Base-by-base conservation (phyloP, 2,113 vertebrate species). In the Todiramphus saurophagus region DNA sequence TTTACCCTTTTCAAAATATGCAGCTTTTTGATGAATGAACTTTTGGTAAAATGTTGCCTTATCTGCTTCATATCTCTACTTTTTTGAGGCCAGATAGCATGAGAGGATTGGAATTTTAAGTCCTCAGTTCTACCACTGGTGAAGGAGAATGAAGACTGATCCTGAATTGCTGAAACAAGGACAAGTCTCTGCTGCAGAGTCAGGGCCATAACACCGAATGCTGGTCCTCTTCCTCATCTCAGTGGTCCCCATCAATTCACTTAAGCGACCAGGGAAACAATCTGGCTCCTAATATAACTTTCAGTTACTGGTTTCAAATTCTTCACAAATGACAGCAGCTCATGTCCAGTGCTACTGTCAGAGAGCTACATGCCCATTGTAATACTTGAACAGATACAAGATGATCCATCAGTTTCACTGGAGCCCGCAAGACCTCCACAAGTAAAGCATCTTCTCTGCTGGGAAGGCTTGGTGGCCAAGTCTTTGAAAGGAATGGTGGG, bases 1-100 rank as follows among this genome's bases (percentile, higher is more conserved):
- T 99, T 99, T 99, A 99, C 99, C 99, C 99, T 99, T 99, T 99
- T 99, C 99, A 99, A 99, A 99, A 99, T 99, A 99, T 99, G 99
- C 98, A 98, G 98, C 98, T 97, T 98, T 99, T 99, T 99, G 99
- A 99, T 99, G 98, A 99, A 99, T 99, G 99, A 99, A 99, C 99
- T 99, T 99, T 99, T 97, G 93, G 98, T 98, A 99, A 99, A 99
- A 99, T 98, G 98, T 98, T 99, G 98, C 98, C 99, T 98, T 98
- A 98, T 98, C 97, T 98, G 98, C 98, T 98, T 98, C 97, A 94
- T 98, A 98, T 98, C 98, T 98, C 98, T 98, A 98, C 97, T 98
- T 99, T 95, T 98, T 98, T 98, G 98, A 99, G 98, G 98, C 97
- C 94, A 87, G 97, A 96, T 97, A 96, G 97, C 97, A 93, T 94